These are phyloP conservation scores for Dendropsophus ebraccatus DNA, from an alignment of 2,113 vertebrate genomes.

Conservation along the genomic window DNA sequence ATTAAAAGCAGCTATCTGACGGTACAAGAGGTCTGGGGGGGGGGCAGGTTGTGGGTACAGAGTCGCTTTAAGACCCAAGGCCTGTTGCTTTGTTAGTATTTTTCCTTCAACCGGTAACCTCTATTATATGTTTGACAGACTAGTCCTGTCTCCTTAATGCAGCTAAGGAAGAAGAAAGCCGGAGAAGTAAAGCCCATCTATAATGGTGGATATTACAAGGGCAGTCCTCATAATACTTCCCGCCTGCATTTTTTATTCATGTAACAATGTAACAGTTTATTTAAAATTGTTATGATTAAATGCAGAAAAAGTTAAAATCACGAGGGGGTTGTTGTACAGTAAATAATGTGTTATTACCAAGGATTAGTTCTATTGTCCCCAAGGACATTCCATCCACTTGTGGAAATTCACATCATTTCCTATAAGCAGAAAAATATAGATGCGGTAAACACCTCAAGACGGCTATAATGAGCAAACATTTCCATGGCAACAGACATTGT, in stretches of 20 bases:
- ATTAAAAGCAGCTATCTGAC: too few species aligned
- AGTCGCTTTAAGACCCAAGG: too few species aligned
- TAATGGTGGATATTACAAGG: not conserved
- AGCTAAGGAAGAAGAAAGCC: not conserved
- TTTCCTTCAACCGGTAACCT: too few species aligned
- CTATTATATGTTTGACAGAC: too few species aligned
- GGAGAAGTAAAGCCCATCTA: not conserved
- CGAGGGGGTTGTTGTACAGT: conserved; percentile 24
- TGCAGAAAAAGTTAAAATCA: conserved; percentile 5
- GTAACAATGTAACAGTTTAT: conserved; percentile 6
- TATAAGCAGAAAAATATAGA: conserved; percentile 34
- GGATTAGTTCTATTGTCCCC: conserved; percentile 37
- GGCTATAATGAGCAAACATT: conserved; percentile 35
- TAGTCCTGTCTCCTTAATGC: not conserved
- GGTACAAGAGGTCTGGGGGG: too few species aligned
- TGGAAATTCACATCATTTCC: conserved; percentile 14
- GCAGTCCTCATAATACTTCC: not conserved
- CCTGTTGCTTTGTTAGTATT: too few species aligned
- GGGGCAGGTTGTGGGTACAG: too few species aligned
- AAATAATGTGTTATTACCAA: conserved; percentile 33
- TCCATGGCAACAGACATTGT: conserved; percentile 41
- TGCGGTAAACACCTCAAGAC: conserved; percentile 33
- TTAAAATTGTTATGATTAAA: conserved; percentile 13
- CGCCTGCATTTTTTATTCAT: not conserved
- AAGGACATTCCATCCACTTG: conserved; percentile 14